A percentile compares a stretch with the other conserved stretches of the same genome.
Evolutionary conservation across 2,888 invertebrate genomes (phyloP).

Genomic region (Dione vanillae): DNA sequence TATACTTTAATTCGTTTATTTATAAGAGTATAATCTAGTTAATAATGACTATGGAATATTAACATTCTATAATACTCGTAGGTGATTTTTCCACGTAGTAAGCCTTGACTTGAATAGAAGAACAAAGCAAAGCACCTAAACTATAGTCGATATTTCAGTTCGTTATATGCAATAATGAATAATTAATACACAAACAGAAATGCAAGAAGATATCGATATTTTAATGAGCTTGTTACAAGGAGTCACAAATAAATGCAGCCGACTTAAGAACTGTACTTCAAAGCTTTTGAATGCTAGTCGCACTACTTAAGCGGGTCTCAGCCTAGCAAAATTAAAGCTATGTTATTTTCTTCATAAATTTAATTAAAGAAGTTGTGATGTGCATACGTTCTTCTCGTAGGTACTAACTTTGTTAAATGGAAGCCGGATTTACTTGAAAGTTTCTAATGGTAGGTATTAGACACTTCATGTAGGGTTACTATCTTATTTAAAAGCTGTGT

Average conservation of each 20-base stretch:
- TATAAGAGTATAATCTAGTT: too few relatives aligned
- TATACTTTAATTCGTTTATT: too few relatives aligned
- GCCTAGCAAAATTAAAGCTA: slow-evolving; percentile 37
- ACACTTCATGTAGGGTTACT: not conserved
- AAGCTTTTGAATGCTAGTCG: slow-evolving; percentile 41
- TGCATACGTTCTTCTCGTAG: slow-evolving; percentile 3
- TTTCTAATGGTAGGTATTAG: slow-evolving; percentile 10
- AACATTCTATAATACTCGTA: not conserved
- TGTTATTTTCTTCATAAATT: slow-evolving; percentile 29
- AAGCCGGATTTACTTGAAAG: slow-evolving; percentile 4
- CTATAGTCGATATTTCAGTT: slow-evolving; percentile 1
- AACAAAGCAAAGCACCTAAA: not conserved
- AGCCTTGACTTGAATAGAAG: not conserved
- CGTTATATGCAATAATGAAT: not conserved
- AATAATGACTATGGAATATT: not conserved
- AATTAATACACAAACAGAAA: slow-evolving; percentile 11
- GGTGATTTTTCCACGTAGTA: not conserved
- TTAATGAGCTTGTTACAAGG: slow-evolving; percentile 47
- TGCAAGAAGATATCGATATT: slow-evolving; percentile 39
- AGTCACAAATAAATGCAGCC: slow-evolving; percentile 43
- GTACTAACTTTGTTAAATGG: slow-evolving; percentile 16
- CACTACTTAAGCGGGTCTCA: slow-evolving; percentile 35
- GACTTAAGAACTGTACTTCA: slow-evolving; percentile 41
- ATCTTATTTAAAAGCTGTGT: not conserved
- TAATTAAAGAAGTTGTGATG: slow-evolving; percentile 24